These are phyloP conservation scores for Pangasius macronema DNA, from an alignment of 2,797 vertebrate genomes.

Conservation along the genomic window DNA sequence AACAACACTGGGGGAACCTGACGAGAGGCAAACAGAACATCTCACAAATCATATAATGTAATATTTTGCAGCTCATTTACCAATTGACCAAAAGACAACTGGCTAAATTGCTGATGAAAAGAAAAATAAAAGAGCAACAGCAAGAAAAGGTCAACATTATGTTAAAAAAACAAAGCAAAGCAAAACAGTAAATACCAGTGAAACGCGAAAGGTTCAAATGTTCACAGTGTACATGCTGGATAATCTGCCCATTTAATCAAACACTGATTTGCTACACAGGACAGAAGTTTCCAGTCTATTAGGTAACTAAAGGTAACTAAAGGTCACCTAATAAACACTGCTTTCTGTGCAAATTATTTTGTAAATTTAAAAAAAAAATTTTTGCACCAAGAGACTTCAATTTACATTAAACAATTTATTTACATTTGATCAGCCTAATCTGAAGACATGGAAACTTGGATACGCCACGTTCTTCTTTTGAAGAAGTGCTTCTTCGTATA, in stretches of 20 bases:
- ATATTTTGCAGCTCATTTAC: no score
- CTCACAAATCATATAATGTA: not conserved
- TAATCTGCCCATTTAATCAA: not conserved
- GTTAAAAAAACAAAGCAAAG: not conserved
- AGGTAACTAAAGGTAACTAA: not conserved
- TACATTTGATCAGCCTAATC: constrained; percentile 6
- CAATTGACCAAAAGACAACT: not conserved
- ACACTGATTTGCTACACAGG: not conserved
- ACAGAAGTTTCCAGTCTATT: not conserved
- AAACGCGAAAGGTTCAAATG: not conserved
- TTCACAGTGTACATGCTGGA: not conserved
- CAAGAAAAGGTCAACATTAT: constrained; percentile 2
- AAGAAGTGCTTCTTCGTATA: not conserved
- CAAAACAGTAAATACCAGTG: not conserved
- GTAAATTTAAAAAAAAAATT: not conserved
- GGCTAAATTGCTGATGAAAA: constrained; percentile 50
- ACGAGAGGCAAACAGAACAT: not conserved
- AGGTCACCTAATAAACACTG: not conserved
- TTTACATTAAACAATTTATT: not conserved
- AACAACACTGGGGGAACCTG: no score
- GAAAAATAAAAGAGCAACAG: not conserved
- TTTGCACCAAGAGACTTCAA: not conserved
- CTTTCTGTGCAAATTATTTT: constrained; percentile 4
- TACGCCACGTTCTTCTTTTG: not conserved
- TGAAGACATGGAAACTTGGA: not conserved